These are phyloP conservation scores for Rhagonycha lutea DNA, from an alignment of 2,888 invertebrate genomes.

Conservation along the genomic window DNA sequence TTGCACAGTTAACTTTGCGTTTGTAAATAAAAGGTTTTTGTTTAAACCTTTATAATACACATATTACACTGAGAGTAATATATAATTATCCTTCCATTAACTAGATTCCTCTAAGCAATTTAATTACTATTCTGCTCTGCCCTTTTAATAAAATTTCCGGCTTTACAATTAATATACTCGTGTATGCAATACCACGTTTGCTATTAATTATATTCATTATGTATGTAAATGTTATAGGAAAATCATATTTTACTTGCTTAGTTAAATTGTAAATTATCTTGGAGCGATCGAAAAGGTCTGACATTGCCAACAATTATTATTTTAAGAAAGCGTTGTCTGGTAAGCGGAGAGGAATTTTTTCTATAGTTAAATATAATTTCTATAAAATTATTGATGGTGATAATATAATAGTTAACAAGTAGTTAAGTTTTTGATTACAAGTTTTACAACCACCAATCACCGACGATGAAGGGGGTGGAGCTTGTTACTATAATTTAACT, in stretches of 20 bases:
- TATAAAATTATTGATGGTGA: no score
- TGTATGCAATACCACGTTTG: neutral
- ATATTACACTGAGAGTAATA: slow-evolving; percentile 8
- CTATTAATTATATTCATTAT: slow-evolving; percentile 10
- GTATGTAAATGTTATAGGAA: neutral
- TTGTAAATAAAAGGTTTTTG: slow-evolving; percentile 11
- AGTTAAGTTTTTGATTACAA: no score
- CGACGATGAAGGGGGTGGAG: no score
- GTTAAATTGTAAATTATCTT: neutral
- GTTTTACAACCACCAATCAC: no score
- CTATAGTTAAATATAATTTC: neutral
- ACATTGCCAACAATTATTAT: no score
- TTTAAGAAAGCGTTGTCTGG: neutral
- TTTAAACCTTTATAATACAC: slow-evolving; percentile 11
- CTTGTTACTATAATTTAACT: no score
- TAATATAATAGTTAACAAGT: no score
- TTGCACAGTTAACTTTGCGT: slow-evolving; percentile 7
- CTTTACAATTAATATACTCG: slow-evolving; percentile 2
- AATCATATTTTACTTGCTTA: neutral
- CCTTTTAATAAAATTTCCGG: slow-evolving; percentile 13
- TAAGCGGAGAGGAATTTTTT: neutral
- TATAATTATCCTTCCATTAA: slow-evolving; percentile 14
- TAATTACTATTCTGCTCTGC: slow-evolving; percentile 5
- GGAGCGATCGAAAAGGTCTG: neutral
- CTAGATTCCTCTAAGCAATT: slow-evolving; percentile 13